Evolutionary conservation across 2,113 vertebrate genomes (phyloP).

Genomic region (Lophotis ruficrista): DNA sequence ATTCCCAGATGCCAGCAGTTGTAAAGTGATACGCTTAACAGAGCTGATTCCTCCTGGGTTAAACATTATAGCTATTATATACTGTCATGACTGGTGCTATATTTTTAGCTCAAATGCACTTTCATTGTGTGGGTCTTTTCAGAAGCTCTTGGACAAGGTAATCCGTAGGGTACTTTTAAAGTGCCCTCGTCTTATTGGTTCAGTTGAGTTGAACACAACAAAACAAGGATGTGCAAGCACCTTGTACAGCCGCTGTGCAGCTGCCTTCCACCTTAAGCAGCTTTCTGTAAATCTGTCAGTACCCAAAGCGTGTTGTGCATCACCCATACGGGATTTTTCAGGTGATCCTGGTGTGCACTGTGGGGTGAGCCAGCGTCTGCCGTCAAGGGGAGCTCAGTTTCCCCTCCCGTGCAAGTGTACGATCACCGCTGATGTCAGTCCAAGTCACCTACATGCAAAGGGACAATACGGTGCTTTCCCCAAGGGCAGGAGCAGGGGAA

Average conservation of each 20-base stretch:
- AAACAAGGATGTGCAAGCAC: neutral
- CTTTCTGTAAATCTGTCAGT: slow-evolving; percentile 16
- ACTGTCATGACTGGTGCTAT: neutral
- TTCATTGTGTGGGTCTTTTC: neutral
- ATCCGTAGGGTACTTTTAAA: slow-evolving; percentile 11
- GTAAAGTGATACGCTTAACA: neutral
- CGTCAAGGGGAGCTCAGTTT: neutral
- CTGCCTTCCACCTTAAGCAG: slow-evolving; percentile 22
- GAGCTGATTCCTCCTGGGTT: neutral
- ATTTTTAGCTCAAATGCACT: slow-evolving; percentile 29
- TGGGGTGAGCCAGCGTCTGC: fast-evolving
- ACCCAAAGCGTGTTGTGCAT: neutral
- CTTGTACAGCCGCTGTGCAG: neutral
- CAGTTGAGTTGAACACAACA: neutral
- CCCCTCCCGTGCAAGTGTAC: neutral
- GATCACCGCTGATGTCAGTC: neutral
- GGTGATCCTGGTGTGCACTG: neutral
- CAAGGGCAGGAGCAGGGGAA: neutral
- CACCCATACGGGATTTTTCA: neutral
- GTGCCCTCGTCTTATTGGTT: neutral
- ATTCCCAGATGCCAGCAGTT: slow-evolving; percentile 2
- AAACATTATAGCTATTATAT: neutral
- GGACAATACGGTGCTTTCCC: neutral
- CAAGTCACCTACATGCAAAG: neutral
- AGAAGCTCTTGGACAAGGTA: slow-evolving; percentile 5